Percentiles rank a stretch among this genome's conserved stretches.
Conservation (phyloP, 2,113 vertebrate genomes). For the Passer montanus region DNA sequence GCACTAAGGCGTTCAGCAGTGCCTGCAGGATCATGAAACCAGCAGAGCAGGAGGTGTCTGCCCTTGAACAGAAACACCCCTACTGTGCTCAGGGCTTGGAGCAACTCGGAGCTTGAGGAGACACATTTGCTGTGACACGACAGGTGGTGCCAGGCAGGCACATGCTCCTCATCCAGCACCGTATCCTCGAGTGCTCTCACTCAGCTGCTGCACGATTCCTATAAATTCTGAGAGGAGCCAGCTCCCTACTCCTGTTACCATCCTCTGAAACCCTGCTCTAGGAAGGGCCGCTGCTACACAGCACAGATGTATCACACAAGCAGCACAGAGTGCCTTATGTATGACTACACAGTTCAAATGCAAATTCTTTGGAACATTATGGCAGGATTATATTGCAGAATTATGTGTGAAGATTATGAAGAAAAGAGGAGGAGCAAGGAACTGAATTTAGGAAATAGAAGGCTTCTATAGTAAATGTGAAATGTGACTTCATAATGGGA, state of each 20-base stretch:
- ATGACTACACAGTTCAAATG: not conserved
- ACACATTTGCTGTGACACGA: not conserved
- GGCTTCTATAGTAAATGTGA: not conserved
- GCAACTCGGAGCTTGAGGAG: not conserved
- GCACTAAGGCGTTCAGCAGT: rapidly evolving
- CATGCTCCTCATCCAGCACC: not conserved
- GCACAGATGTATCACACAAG: not conserved
- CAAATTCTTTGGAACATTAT: not conserved
- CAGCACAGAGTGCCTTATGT: not conserved
- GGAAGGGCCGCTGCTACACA: not conserved
- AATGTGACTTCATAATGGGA: not conserved
- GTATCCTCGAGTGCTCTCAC: not conserved
- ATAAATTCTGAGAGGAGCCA: not conserved
- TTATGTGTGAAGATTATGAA: not conserved
- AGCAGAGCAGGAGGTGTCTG: not conserved
- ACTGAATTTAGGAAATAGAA: not conserved
- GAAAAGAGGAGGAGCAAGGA: not conserved
- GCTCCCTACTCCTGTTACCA: not conserved
- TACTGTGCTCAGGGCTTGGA: not conserved
- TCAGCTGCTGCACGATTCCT: not conserved
- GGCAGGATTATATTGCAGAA: not conserved
- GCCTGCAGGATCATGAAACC: not conserved
- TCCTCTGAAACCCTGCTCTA: not conserved
- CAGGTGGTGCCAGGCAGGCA: not conserved
- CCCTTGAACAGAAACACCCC: not conserved